Evolutionary conservation across 2,797 vertebrate species (phyloP), one percentile per base, ranked within the genome.

Genomic region (Anas acuta): DNA sequence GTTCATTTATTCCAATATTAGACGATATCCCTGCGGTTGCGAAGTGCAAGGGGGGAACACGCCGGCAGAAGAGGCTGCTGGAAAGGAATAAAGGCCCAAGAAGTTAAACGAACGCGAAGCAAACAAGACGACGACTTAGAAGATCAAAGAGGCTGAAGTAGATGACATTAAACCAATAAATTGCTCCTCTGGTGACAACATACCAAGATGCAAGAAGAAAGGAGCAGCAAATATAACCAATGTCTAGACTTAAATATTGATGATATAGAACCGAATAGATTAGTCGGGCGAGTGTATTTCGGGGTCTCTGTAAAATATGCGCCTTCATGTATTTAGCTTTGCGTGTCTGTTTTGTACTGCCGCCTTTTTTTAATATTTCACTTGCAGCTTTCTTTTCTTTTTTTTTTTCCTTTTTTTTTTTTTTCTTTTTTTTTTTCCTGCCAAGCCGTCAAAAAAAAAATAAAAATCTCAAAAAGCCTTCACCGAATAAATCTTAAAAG

Each of bases 61-160:
- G 72, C 23, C 73, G 70, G 60, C 95, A 70, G 91, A 78, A 80
- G 75, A 85, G 30, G 6, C 61, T 94, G 94, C 49, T 86, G 62
- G 67, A 85, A 81, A 84, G 78, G 91, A 97, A 96, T 78, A 95
- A 93, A 95, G 96, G 93, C 84, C 91, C 75, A 72, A 92, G 83
- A 93, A 96, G 53, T 90, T 92, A 82, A 95, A 97, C 79, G 93
- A 96, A 97, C 49, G 76, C 5, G 71, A 86, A 91, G 54, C 85
- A 90, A 97, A 96, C 91, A 92, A 89, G 88, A 95, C 88, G 60
- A 91, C 67, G 71, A 39, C 74, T 62, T 67, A 83, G 51, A 80
- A 96, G 97, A 98, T 98, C 97, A 98, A 98, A 98, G 97, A 93
- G 78, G 15, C 32, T 65, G 93, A 95, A 97, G 92, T 73, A 95